phyloP scores from a whole-genome alignment of 2,797 vertebrate species.

The Graptemys geographica region DNA sequence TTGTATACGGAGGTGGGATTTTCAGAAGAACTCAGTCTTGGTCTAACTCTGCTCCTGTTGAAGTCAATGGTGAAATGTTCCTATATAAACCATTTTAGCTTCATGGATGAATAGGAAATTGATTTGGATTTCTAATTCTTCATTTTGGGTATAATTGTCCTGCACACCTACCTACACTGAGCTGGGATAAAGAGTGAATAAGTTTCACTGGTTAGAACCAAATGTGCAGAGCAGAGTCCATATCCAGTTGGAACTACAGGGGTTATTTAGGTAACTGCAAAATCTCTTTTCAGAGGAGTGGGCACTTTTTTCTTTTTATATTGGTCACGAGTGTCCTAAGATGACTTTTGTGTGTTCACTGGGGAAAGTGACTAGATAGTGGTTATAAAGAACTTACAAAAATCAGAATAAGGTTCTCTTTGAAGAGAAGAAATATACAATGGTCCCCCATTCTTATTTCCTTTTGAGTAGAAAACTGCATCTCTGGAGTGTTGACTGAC shows the following conservation, averaged over 20 bases:
- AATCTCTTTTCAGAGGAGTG: not conserved
- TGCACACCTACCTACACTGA: not conserved
- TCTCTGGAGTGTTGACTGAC: not conserved
- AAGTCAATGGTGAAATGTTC: not conserved
- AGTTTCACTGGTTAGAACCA: not conserved
- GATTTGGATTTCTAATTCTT: not conserved
- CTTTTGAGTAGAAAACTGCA: slow-evolving; percentile 11
- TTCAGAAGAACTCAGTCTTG: not conserved
- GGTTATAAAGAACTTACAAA: not conserved
- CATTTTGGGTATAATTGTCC: not conserved
- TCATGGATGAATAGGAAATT: not conserved
- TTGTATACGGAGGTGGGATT: not conserved
- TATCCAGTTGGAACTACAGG: not conserved
- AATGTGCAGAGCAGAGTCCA: not conserved
- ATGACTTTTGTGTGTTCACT: not conserved
- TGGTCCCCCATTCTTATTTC: not conserved
- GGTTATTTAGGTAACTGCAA: not conserved
- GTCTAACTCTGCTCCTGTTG: not conserved
- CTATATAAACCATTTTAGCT: not conserved
- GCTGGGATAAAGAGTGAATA: not conserved
- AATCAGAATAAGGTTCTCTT: not conserved
- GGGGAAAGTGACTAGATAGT: not conserved
- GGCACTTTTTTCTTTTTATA: not conserved
- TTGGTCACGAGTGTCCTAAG: not conserved
- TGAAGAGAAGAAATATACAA: not conserved